These are phyloP conservation scores for Ceratosolen solmsi DNA, from an alignment of 1,140 invertebrate species.

Conservation along the genomic window DNA sequence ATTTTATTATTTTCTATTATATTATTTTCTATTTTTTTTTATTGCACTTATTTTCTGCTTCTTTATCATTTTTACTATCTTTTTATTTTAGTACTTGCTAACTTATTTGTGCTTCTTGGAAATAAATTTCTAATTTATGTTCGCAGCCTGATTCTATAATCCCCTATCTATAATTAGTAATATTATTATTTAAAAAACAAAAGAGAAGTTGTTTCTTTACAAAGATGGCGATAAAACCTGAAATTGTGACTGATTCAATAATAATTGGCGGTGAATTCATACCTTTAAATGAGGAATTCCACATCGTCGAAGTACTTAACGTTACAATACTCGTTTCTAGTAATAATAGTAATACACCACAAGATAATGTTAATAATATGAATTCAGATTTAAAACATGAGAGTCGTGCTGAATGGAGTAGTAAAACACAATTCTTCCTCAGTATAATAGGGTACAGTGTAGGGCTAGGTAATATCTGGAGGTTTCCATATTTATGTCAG, in stretches of 20 bases:
- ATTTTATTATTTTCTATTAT: too few relatives aligned
- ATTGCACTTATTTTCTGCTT: neutral
- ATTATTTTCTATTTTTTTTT: neutral
- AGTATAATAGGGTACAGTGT: slow-evolving; percentile 93
- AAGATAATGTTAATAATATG: slow-evolving; percentile 69
- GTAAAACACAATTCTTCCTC: slow-evolving; percentile 92
- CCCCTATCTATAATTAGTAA: neutral
- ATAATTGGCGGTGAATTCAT: slow-evolving; percentile 84
- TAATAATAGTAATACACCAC: neutral
- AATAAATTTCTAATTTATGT: neutral
- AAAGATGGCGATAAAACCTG: slow-evolving; percentile 73
- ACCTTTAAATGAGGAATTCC: slow-evolving; percentile 82
- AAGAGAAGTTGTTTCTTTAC: neutral
- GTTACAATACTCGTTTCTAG: slow-evolving; percentile 62
- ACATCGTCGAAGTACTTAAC: slow-evolving; percentile 64
- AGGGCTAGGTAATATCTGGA: slow-evolving; percentile 94
- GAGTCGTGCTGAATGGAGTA: slow-evolving; percentile 84
- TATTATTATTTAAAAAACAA: too few relatives aligned
- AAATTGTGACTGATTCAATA: slow-evolving; percentile 63
- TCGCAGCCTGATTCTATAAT: neutral
- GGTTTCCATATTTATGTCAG: slow-evolving; percentile 95
- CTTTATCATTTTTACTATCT: neutral
- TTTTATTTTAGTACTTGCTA: neutral
- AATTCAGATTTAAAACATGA: slow-evolving; percentile 71
- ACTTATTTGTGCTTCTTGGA: neutral